Evolutionary conservation across 2,113 vertebrate genomes (phyloP), one percentile per base, ranked within the genome.

Genomic region (Amphiprion ocellaris): DNA sequence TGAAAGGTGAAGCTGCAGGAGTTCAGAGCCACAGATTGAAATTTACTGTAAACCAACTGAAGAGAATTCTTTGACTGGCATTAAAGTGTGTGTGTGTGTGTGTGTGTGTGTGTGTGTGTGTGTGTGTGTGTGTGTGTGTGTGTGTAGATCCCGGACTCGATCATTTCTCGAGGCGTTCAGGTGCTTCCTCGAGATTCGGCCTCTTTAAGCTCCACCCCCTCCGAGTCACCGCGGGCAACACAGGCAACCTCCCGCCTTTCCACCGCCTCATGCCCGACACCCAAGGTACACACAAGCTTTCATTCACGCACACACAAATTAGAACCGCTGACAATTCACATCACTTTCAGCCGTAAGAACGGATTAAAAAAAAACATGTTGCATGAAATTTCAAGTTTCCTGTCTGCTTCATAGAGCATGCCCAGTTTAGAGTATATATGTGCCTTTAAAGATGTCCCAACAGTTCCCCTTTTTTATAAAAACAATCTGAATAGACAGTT

Each of bases 241-340:
- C 98, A 99, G 94, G 97, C 98, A 80, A 99, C 97, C 63, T 99
- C 98, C 92, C 97, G 98, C 89, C 97, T 99, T 88, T 99, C 98
- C 90, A 99, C 98, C 81, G 98, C 97, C 74, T 99, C 98, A 86
- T 99, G 97, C 89, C 98, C 98, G 81, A 99, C 98, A 88, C 98
- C 98, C 94, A 99, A 99, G 98, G 98, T 99, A 96, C 74, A 96
- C 96, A 94, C 73, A 50, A 54, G 64, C 61, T 33, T 54, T 33
- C 79, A 74, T 19, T 46, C 79, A 74, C 64, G 26, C 80, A 83
- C 77, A 60, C 26, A n/a, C 33, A 11, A 21, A 28, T 41, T 9
- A 56, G 23, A 59, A 30, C 46, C 19, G 4, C 23, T 58, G 7
- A 54, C 69, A 69, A 69, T 50, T 19, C 3, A 46, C 44, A 52